Percentiles rank a stretch among this genome's conserved stretches.
These are phyloP conservation scores for Melanotus villosus DNA, from an alignment of 2,888 invertebrate species.

Conservation along the genomic window DNA sequence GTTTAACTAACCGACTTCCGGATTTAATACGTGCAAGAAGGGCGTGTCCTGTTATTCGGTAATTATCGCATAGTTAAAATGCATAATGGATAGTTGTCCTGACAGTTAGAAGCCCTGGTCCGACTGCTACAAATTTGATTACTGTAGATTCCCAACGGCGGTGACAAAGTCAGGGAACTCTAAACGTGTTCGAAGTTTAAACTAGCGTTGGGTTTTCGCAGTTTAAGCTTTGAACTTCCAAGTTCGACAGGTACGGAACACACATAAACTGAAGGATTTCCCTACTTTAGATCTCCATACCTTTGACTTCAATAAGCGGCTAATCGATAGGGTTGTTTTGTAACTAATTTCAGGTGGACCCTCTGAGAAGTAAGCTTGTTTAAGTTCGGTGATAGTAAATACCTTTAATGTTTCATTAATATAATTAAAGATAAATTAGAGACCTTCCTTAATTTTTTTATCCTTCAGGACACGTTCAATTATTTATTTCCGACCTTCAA, in stretches of 20 bases:
- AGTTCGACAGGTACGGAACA: conserved; percentile 18
- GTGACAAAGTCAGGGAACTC: conserved; percentile 40
- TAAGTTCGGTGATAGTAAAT: no score
- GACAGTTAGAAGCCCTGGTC: conserved; percentile 29
- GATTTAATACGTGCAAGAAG: conserved; percentile 11
- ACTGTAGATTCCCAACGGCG: conserved; percentile 39
- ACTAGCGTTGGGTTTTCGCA: conserved; percentile 29
- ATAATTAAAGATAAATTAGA: no score
- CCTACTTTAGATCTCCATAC: neutral
- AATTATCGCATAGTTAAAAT: conserved; percentile 35
- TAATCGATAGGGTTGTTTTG: no score
- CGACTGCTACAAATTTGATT: conserved; percentile 42
- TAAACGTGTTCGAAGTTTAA: conserved; percentile 43
- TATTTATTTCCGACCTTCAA: no score
- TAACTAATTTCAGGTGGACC: no score
- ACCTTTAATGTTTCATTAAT: no score
- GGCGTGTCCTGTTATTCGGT: conserved; percentile 11
- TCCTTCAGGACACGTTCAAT: no score
- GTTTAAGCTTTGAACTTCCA: conserved; percentile 31
- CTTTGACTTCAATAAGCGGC: no score
- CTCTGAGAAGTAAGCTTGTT: neutral
- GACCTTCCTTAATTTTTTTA: no score
- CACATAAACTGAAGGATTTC: neutral
- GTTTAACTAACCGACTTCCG: neutral
- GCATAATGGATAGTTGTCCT: conserved; percentile 33